Conservation (phyloP, 1,140 invertebrate species). For the Caenorhabditis briggsae region DNA sequence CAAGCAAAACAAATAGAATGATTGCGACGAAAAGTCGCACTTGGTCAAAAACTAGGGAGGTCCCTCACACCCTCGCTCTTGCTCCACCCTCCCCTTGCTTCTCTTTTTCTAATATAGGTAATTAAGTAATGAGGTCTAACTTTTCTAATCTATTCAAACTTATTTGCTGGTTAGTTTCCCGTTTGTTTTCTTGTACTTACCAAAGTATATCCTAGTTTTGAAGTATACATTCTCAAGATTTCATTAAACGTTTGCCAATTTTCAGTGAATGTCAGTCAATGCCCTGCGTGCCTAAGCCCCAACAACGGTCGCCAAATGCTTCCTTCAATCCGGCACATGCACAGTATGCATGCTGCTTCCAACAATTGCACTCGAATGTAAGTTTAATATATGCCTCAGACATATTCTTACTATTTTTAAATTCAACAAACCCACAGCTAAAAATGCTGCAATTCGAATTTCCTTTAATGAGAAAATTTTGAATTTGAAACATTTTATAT, state of each 20-base stretch:
- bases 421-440: too few species aligned
- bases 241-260: background rate
- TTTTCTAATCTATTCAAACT: constrained; percentile 12
- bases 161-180: constrained; percentile 9
- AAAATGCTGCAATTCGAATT: too few species aligned
- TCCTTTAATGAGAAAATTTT: background rate
- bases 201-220: too few species aligned
- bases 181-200: too few species aligned
- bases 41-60: background rate
- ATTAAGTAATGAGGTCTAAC: constrained; percentile 14
- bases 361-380: constrained; percentile 60
- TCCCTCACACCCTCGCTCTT: background rate
- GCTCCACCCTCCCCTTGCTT: background rate
- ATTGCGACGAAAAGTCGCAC: constrained; percentile 22
- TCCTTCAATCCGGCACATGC: constrained; percentile 59
- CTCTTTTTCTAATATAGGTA: constrained; percentile 23
- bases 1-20: constrained; percentile 41
- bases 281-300: constrained; percentile 53
- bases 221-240: too few species aligned
- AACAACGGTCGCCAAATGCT: constrained; percentile 50
- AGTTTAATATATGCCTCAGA: background rate
- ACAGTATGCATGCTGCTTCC: constrained; percentile 62
- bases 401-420: too few species aligned
- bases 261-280: constrained; percentile 55
- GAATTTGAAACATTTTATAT: background rate